phyloP scores from a whole-genome alignment of 2,888 invertebrate genomes.

The Monopis laevigella region DNA sequence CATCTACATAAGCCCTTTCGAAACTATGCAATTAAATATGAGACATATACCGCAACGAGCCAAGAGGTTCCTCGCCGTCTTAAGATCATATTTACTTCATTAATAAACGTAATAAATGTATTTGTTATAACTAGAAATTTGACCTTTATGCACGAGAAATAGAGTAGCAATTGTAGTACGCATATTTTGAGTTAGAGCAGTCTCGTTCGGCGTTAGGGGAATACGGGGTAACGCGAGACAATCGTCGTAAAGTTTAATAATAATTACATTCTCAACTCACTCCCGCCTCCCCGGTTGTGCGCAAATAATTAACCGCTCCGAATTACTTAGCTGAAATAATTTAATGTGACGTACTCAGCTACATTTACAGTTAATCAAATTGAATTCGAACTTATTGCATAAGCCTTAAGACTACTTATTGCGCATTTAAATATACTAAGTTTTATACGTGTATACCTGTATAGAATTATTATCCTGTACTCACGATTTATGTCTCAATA shows the following conservation, averaged over 20 bases:
- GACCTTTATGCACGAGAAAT: conserved; percentile 23
- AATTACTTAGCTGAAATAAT: conserved; percentile 68
- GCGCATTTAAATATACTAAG: no score
- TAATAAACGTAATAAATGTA: conserved; percentile 1
- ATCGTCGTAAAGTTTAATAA: conserved; percentile 65
- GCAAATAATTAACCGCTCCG: conserved; percentile 65
- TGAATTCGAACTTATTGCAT: no score
- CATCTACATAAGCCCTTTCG: conserved; percentile 11
- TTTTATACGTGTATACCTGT: no score
- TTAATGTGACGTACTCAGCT: conserved; percentile 56
- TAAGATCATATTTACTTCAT: conserved; percentile 15
- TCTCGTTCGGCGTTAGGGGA: conserved; percentile 22
- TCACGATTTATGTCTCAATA: no score
- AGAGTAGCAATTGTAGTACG: conserved; percentile 19
- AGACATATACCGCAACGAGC: conserved; percentile 59
- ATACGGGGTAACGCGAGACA: conserved; percentile 66
- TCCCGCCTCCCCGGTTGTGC: conserved; percentile 53
- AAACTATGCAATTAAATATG: conserved; percentile 37
- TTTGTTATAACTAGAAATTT: conserved; percentile 16
- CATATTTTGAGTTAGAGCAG: background rate
- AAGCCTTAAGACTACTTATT: no score
- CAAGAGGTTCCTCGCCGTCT: conserved; percentile 63
- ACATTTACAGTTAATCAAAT: no score
- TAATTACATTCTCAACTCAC: conserved; percentile 67
- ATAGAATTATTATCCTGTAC: no score